Evolutionary conservation across 2,113 vertebrate species (phyloP), one percentile per base, ranked within the genome.

Genomic region (Bombycilla garrulus): DNA sequence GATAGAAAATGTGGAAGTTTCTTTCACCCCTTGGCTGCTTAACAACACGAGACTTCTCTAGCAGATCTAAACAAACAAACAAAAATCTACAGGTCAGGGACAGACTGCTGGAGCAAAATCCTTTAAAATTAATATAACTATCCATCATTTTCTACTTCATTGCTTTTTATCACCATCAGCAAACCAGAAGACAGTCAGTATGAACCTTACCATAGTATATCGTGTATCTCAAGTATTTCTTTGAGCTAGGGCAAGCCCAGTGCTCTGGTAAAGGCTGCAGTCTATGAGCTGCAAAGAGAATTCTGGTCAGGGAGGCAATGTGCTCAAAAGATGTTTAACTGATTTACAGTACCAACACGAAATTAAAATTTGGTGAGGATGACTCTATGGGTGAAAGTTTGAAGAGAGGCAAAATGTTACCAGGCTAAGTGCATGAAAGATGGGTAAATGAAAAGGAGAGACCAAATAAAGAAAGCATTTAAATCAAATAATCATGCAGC

Each of bases 1-100:
- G 99, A 96, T 99, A 99, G 97, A 99, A 99, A 96, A 99, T 85
- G 81, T 99, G 99, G 96, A 99, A 99, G 96, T 99, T 99, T 96
- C 99, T 98, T 98, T 99, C 99, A n/a, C 99, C 99, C 95, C 99
- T 97, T 16, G 99, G 99, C 96, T 99, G 99, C 90, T 99, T 99
- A 45, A 99, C 99, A 86, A 99, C 99, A 58, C 99, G 98, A 50
- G 99, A 99, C 90, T 99, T 99, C 98, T 99, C 99, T 58, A 99
- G 96, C 33, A 99, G 98, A 98, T 99, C 99, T 99, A 93, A 89
- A 95, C 24, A 96, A 92, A 64, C 31, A 93, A 71, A 88, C 13
- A 77, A 86, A 84, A 87, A 36, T 36, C 15, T 48, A 71, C 8
- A 60, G 61, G 67, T 92, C 83, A 90, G 48, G 33, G 31, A 40